Conservation (phyloP, 2,888 invertebrate species). For the Lasioglossum marginatum region DNA sequence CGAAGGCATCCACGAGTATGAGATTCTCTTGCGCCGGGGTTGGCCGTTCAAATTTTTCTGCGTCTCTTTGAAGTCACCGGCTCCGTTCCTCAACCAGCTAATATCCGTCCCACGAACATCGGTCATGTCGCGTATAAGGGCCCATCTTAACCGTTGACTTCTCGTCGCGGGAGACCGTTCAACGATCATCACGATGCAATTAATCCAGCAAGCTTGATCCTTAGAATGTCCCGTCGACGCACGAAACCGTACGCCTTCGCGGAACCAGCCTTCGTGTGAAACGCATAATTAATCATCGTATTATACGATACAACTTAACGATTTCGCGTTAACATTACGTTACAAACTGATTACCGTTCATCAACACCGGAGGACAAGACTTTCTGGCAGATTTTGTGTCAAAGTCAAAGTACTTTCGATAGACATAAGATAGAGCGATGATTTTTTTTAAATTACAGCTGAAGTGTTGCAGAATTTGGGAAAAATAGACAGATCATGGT, state of each 20-base stretch:
- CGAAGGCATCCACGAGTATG: slow-evolving; percentile 49
- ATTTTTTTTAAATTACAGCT: too few relatives aligned
- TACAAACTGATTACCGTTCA: slow-evolving; percentile 16
- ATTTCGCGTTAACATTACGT: slow-evolving; percentile 24
- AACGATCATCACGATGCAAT: slow-evolving; percentile 38
- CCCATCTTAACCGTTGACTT: slow-evolving; percentile 53
- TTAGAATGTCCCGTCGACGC: slow-evolving; percentile 29
- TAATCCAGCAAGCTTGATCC: slow-evolving; percentile 49
- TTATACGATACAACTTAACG: slow-evolving; percentile 35
- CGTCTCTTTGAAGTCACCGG: slow-evolving; percentile 60
- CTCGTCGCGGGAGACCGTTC: slow-evolving; percentile 45
- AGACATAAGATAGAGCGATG: too few relatives aligned
- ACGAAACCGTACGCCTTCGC: slow-evolving; percentile 13
- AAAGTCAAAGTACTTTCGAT: too few relatives aligned
- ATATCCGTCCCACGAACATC: slow-evolving; percentile 60
- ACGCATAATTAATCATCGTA: slow-evolving; percentile 34
- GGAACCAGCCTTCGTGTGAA: slow-evolving; percentile 6
- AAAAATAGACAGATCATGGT: too few relatives aligned
- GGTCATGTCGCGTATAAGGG: slow-evolving; percentile 33
- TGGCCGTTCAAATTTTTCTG: slow-evolving; percentile 57
- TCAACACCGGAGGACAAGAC: not conserved
- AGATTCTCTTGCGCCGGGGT: slow-evolving; percentile 45
- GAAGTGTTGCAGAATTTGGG: too few relatives aligned
- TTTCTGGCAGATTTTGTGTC: too few relatives aligned
- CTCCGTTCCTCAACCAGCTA: slow-evolving; percentile 39